phyloP scores from a whole-genome alignment of 1,140 invertebrate species.

The Paraescarpia echinospica region DNA sequence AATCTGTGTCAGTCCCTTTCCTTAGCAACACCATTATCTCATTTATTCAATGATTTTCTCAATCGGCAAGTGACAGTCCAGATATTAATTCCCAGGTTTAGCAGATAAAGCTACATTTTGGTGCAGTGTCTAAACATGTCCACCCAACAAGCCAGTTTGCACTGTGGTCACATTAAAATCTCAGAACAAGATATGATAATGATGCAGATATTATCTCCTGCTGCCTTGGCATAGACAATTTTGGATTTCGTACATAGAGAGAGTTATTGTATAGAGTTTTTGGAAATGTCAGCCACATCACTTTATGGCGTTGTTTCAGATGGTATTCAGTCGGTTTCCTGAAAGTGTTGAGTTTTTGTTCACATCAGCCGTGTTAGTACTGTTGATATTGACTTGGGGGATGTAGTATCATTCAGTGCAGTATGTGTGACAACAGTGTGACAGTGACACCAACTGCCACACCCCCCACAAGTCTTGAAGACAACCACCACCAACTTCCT shows the following conservation, averaged over 20 bases:
- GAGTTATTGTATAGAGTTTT: too few species aligned
- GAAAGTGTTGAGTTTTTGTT: background rate
- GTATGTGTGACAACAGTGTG: background rate
- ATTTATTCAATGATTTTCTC: background rate
- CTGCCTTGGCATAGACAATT: background rate
- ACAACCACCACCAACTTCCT: too few species aligned
- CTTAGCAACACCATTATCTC: background rate
- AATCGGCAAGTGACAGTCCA: background rate
- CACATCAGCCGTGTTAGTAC: background rate
- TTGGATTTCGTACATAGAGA: too few species aligned
- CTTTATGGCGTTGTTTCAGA: background rate
- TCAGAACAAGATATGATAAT: background rate
- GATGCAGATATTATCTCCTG: background rate
- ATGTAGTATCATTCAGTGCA: background rate
- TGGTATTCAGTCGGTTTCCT: background rate
- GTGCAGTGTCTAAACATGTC: background rate
- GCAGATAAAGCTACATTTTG: background rate
- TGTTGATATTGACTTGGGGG: background rate
- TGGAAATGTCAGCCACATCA: background rate
- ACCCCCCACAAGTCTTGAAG: too few species aligned
- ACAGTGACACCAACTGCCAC: background rate
- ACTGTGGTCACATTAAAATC: background rate
- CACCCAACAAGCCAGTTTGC: background rate
- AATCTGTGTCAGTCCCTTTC: background rate
- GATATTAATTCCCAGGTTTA: background rate